Evolutionary conservation across 2,113 vertebrate genomes (phyloP).

Genomic region (Carassius carassius): DNA sequence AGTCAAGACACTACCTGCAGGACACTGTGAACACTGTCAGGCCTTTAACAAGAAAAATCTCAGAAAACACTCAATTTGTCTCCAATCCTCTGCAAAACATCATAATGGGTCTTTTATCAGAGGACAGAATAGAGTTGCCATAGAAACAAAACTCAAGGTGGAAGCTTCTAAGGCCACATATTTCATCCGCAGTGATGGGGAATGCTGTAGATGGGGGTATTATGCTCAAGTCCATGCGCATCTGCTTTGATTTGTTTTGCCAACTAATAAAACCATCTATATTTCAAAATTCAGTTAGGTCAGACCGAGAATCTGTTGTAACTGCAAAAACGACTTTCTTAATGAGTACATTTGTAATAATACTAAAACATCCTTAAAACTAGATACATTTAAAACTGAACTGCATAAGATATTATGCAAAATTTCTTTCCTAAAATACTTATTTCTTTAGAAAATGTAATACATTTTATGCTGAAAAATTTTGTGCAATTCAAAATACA

Average conservation of each 20-base stretch:
- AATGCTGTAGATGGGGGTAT: constrained; percentile 12
- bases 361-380: not conserved
- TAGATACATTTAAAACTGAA: not conserved
- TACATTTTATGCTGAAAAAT: too few species aligned
- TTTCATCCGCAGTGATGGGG: constrained; percentile 44
- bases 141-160: constrained; percentile 65
- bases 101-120: constrained; percentile 64
- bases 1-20: constrained; percentile 18
- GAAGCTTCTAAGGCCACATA: constrained; percentile 57
- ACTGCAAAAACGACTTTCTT: not conserved
- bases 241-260: constrained; percentile 28
- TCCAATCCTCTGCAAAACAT: constrained; percentile 49
- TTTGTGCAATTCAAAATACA: not conserved
- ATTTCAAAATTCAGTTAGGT: not conserved
- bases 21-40: constrained; percentile 39
- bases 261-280: constrained; percentile 39
- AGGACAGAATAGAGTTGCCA: constrained; percentile 65
- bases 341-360: not conserved
- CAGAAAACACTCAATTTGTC: constrained; percentile 38
- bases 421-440: too few species aligned
- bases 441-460: too few species aligned
- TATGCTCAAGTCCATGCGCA: constrained; percentile 7
- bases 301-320: not conserved
- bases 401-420: not conserved
- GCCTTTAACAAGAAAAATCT: constrained; percentile 50